Base-by-base conservation (phyloP, 2,888 invertebrate genomes). In the Galeruca laticollis region DNA sequence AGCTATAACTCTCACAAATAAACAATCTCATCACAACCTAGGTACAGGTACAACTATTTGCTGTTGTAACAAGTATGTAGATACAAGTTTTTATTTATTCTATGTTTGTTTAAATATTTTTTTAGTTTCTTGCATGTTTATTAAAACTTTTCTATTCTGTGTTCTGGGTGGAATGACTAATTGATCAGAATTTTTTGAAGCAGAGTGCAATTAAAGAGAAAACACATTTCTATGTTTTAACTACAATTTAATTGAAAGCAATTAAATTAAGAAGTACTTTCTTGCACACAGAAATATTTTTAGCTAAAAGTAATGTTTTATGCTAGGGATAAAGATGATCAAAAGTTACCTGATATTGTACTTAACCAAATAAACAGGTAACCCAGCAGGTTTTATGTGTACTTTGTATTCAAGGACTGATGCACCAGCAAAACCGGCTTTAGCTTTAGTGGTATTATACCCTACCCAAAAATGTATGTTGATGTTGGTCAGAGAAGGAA, bases 381-480 rank as follows among this genome's bases (percentile, higher is more conserved):
- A 47, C 20, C 63, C 49, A 63, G 64, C 63, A 64, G 64, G 63
- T 69, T 57, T 54, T 40, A 31, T 69, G 60, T 60, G 51, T 70
- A 66, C 40, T 70, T 69, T 59, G 66, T 66, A 70, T 61, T 73
- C 74, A 74, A 72, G 74, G 72, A 67, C 70, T 68, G 47, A 69
- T 62, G 54, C 60, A 21, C 68, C 71, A 71, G 67, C 65, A 70
- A 73, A 75, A 75, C 75, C 73, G 75, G 75, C 73, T 75, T 60
- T 51, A 68, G 15, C 33, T 52, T 40, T 37, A 33, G 67, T 52
- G 62, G 63, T 56, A 60, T 43, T 47, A 47, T 6, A 33, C 26
- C 35, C 56, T 35, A 54, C 33, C 26, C 56, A 35, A 57, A 57
- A 57, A 21, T 11, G 26, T 9, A 54, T 18, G 9, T 47, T 47